These are phyloP conservation scores for Poeciliopsis turneri DNA, from an alignment of 2,797 vertebrate species.

Conservation along the genomic window DNA sequence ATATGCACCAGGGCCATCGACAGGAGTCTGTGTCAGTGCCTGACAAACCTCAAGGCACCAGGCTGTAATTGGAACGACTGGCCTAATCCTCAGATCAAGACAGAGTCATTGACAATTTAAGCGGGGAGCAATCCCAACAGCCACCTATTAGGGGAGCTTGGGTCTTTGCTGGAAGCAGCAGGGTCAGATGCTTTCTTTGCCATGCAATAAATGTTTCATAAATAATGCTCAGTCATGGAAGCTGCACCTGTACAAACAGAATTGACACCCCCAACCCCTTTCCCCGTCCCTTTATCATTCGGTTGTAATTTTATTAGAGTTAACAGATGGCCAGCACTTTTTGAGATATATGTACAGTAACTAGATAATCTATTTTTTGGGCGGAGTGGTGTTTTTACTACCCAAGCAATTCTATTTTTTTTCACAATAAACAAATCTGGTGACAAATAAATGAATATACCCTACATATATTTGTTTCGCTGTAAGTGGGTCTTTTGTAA, in stretches of 20 bases:
- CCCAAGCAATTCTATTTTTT: background rate
- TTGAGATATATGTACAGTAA: background rate
- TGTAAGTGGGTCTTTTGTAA: background rate
- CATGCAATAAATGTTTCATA: background rate
- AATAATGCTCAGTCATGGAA: background rate
- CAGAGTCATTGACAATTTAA: conserved; percentile 81
- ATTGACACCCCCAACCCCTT: background rate
- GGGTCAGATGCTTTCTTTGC: conserved; percentile 45
- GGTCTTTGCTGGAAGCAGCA: conserved; percentile 53
- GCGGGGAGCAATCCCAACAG: conserved; percentile 72
- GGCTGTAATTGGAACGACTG: conserved; percentile 82
- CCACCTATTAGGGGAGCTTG: conserved; percentile 73
- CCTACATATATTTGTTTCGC: background rate
- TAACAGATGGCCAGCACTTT: background rate
- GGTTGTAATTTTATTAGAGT: background rate
- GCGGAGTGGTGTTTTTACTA: background rate
- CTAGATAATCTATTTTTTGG: background rate
- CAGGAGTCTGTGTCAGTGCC: conserved; percentile 79
- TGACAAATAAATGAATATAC: background rate
- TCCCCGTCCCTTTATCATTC: rapidly evolving
- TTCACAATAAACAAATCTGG: background rate
- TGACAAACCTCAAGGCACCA: conserved; percentile 81
- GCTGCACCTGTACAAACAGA: background rate
- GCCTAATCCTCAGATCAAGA: conserved; percentile 83
- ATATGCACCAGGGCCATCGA: conserved; percentile 76